These are phyloP conservation scores for Strigamia crassipes DNA, from an alignment of 2,888 invertebrate species.

Conservation along the genomic window DNA sequence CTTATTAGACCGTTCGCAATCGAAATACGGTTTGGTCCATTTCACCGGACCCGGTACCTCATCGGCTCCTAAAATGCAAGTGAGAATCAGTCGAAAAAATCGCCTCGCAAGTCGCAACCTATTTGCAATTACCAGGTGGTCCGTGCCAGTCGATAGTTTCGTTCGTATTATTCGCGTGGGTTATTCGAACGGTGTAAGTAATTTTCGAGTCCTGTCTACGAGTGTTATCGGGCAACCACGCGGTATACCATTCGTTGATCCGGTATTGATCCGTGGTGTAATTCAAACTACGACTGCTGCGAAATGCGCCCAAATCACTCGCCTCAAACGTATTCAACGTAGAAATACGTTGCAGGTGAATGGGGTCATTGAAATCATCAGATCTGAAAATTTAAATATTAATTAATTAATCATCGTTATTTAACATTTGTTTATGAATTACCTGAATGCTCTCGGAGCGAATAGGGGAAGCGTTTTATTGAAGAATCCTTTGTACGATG, in stretches of 20 bases:
- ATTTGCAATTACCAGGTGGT: slow-evolving; percentile 67
- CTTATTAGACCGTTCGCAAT: slow-evolving; percentile 92
- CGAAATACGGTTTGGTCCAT: slow-evolving; percentile 94
- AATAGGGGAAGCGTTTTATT: slow-evolving; percentile 93
- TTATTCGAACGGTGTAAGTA: slow-evolving; percentile 81
- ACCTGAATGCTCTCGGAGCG: slow-evolving; percentile 84
- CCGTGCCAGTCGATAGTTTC: slow-evolving; percentile 96
- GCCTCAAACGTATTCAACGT: slow-evolving; percentile 90
- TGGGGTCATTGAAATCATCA: slow-evolving; percentile 94
- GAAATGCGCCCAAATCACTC: slow-evolving; percentile 82
- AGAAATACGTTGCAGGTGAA: slow-evolving; percentile 91
- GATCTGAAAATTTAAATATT: slow-evolving; percentile 62
- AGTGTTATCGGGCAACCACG: slow-evolving; percentile 88
- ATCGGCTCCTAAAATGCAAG: slow-evolving; percentile 68
- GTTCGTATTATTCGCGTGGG: slow-evolving; percentile 92
- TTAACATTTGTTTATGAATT: slow-evolving; percentile 50
- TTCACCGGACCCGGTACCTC: slow-evolving; percentile 90
- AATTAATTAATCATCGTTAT: neutral
- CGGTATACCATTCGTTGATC: slow-evolving; percentile 90
- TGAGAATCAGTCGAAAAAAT: neutral
- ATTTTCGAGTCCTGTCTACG: slow-evolving; percentile 85
- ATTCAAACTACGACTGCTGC: slow-evolving; percentile 79
- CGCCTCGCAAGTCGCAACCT: neutral
- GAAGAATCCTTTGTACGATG: slow-evolving; percentile 92
- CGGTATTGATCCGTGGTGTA: slow-evolving; percentile 85